A percentile compares a stretch with the other conserved stretches of the same genome.
Evolutionary conservation across 2,797 vertebrate species (phyloP).

Genomic region (Nothura maculosa): DNA sequence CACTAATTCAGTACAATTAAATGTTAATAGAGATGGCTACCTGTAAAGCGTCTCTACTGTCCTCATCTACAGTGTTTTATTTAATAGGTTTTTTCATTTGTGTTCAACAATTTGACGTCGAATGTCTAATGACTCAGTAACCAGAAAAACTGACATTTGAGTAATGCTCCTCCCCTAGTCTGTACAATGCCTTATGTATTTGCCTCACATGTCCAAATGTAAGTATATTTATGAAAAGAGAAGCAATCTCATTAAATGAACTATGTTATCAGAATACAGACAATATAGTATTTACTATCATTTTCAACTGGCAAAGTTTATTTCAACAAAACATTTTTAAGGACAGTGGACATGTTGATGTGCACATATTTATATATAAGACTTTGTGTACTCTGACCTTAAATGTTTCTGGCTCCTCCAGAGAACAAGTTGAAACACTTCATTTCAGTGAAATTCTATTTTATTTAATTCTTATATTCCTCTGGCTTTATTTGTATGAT

Average conservation of each 20-base stretch:
- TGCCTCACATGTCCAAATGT: not conserved
- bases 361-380: not conserved
- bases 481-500: not conserved
- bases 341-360: not conserved
- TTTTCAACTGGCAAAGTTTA: not conserved
- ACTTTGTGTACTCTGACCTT: not conserved
- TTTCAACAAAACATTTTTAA: not conserved
- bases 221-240: not conserved
- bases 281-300: not conserved
- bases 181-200: not conserved
- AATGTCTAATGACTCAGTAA: slow-evolving; percentile 60
- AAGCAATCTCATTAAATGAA: not conserved
- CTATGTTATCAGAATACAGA: not conserved
- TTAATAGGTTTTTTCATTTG: not conserved
- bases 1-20: slow-evolving; percentile 87
- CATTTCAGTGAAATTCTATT: not conserved
- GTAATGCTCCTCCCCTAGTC: not conserved
- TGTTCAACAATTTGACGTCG: slow-evolving; percentile 39
- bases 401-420: not conserved
- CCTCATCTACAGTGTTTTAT: slow-evolving; percentile 75
- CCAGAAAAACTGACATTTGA: slow-evolving; percentile 27
- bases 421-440: not conserved
- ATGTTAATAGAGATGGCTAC: slow-evolving; percentile 86
- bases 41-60: slow-evolving; percentile 86
- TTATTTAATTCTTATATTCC: not conserved